Base-by-base conservation (phyloP, 2,113 vertebrate species). In the Cryptotis parvus region DNA sequence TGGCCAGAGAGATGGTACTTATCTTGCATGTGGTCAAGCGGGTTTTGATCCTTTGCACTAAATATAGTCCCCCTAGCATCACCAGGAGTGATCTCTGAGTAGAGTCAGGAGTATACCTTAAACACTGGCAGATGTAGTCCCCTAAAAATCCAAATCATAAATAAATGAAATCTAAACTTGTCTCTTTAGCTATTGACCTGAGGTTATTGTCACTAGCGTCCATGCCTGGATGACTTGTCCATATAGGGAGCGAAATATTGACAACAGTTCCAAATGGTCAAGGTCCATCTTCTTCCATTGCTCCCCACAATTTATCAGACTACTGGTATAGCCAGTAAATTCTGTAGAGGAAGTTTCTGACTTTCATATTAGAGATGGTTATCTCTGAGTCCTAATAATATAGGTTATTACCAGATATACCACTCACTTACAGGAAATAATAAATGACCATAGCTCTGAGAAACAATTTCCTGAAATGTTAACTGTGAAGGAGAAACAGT, bases 371-470 rank as follows among this genome's bases (percentile, higher is more conserved):
- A 79, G 87, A 20, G 65, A 96, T 94, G 89, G 58, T 92, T 91
- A 29, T 88, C 77, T 95, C 93, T 85, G 87, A 66, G 92, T 87
- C 69, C 63, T 83, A 94, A 89, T 96, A 96, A 90, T 70, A 52
- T 66, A 97, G 91, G 65, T 94, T 93, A 94, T 93, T 87, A 27
- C 61, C 95, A 97, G 97, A 97, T 96, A 88, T 68, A 11, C 33
- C 90, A 84, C 86, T 96, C 31, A 18, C 89, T 96, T 96, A 92
- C 96, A 97, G 97, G 97, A 98, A 98, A 97, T 96, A 96, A 96
- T 97, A 97, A 96, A 96, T 96, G 97, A 95, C 65, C 52, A 14
- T 82, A 94, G 84, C 92, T 94, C 93, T 22, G 31, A 90, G 95
- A 94, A 97, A 97, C 33, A 24, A 96, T 91, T 98, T 98, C 97